A percentile compares a stretch with the other conserved stretches of the same genome.
Evolutionary conservation across 2,113 vertebrate species (phyloP).

Genomic region (Plecotus auritus): DNA sequence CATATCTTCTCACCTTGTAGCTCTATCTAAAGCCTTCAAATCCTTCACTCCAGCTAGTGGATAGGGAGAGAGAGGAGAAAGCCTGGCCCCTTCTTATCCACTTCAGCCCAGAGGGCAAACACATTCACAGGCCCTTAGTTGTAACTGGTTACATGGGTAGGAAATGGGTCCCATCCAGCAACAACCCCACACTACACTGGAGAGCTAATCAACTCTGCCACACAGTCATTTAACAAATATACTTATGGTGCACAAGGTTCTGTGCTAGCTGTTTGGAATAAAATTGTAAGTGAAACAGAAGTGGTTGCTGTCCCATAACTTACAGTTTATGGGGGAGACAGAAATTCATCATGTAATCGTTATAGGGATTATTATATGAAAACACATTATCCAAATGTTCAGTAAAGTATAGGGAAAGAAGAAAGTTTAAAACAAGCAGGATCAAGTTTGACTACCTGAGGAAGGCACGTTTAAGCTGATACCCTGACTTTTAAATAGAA

Average conservation of each 20-base stretch:
- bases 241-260: neutral
- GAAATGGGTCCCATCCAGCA: neutral
- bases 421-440: neutral
- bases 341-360: neutral
- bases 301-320: neutral
- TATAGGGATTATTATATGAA: neutral
- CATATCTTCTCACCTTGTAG: neutral
- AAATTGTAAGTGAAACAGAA: neutral
- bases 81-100: neutral
- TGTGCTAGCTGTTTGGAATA: neutral
- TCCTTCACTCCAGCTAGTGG: neutral
- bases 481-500: neutral
- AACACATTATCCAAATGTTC: neutral
- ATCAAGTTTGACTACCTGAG: neutral
- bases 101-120: neutral
- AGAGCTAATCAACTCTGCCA: neutral
- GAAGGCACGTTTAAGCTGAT: neutral
- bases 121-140: neutral
- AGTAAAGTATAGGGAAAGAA: neutral
- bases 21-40: neutral
- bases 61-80: neutral
- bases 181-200: rapidly evolving
- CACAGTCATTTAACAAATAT: neutral
- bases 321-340: neutral
- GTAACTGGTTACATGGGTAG: neutral